These are phyloP conservation scores for Pterobdella sp. DNA, from an alignment of 2,888 invertebrate genomes.

Conservation along the genomic window DNA sequence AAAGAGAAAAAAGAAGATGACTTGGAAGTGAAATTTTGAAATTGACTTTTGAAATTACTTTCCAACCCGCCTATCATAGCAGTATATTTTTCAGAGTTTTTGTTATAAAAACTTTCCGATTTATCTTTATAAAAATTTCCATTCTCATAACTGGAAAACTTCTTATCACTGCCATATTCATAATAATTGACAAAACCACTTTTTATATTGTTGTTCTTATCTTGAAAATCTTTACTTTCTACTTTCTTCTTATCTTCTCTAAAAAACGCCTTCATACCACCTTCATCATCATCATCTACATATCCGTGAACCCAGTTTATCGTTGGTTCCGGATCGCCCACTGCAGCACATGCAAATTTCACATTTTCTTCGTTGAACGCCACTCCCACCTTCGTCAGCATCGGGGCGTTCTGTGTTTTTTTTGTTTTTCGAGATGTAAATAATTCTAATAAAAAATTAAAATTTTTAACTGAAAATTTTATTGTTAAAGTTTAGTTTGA, in stretches of 20 bases:
- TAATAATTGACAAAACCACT: background rate
- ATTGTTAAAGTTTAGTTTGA: too few relatives aligned
- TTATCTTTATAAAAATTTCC: background rate
- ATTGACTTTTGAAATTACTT: background rate
- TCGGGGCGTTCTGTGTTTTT: slow-evolving; percentile 21
- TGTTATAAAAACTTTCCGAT: background rate
- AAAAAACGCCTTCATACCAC: too few relatives aligned
- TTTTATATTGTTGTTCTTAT: background rate
- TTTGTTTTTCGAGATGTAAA: too few relatives aligned
- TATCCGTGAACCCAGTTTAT: slow-evolving; percentile 1
- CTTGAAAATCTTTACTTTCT: background rate
- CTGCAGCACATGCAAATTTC: background rate
- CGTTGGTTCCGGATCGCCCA: slow-evolving; percentile 3
- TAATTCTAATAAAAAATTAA: too few relatives aligned
- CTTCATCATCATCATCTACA: slow-evolving; percentile 1
- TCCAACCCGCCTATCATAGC: background rate
- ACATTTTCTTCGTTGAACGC: slow-evolving; percentile 2
- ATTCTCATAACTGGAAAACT: background rate
- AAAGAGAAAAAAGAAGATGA: background rate
- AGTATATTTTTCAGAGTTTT: background rate
- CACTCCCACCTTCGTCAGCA: slow-evolving; percentile 20
- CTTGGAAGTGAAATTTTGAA: background rate
- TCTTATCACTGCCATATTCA: background rate
- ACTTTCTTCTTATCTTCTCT: too few relatives aligned
- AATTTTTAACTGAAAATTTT: too few relatives aligned